Evolutionary conservation across 2,797 vertebrate species (phyloP).

Genomic region (Gallinago stenura): DNA sequence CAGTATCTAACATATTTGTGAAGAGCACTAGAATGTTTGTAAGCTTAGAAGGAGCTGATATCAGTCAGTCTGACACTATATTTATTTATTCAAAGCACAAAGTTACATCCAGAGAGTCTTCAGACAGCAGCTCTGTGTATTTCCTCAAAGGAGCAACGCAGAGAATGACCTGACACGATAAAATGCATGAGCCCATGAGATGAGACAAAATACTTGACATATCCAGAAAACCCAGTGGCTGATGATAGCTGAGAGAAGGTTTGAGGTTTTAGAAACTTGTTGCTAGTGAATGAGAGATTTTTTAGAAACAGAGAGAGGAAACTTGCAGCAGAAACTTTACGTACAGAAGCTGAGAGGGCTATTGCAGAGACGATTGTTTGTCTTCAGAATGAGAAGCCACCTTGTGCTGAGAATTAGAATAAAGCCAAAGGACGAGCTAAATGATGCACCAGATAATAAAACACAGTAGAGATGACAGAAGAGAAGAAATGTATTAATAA

Average conservation of each 20-base stretch:
- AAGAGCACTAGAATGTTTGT: neutral
- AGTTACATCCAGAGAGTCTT: neutral
- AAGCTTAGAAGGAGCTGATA: neutral
- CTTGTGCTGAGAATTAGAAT: neutral
- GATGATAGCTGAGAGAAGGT: neutral
- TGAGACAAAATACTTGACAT: neutral
- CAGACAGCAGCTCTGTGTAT: neutral
- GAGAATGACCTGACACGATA: neutral
- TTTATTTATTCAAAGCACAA: neutral
- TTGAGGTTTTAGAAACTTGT: neutral
- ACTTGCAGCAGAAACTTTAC: neutral
- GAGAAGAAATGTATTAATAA: neutral
- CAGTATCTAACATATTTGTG: neutral
- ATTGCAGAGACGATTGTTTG: neutral
- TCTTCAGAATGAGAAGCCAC: neutral
- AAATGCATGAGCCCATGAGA: neutral
- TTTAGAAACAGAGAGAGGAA: neutral
- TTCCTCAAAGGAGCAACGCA: neutral
- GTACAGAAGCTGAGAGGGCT: neutral
- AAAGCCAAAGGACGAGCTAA: neutral
- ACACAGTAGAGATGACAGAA: neutral
- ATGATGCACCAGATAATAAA: neutral
- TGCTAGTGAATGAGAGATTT: neutral
- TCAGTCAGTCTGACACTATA: neutral
- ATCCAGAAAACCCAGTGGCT: neutral